A percentile compares a stretch with the other conserved stretches of the same genome.
These are phyloP conservation scores for zebrafish (Danio rerio) DNA, from an alignment of 2,113 vertebrate species.

Conservation along the genomic window GRCz12tu NC_133189.1:30703501-30704000, in stretches of 20 bases:
- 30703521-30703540: constrained; percentile 68
- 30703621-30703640: constrained; percentile 65
- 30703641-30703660: constrained; percentile 79
- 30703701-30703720: constrained; percentile 78
- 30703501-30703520: constrained; percentile 78
- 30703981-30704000: constrained; percentile 73
- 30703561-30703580: background rate
- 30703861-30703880: no score
- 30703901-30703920: constrained; percentile 79
- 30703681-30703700: constrained; percentile 82
- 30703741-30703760: constrained; percentile 76
- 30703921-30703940: constrained; percentile 79
- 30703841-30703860: background rate
- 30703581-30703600: background rate
- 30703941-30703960: constrained; percentile 75
- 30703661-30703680: constrained; percentile 78
- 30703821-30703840: background rate
- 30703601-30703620: constrained; percentile 75
- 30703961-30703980: constrained; percentile 77
- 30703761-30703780: constrained; percentile 79
- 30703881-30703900: constrained; percentile 70
- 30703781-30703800: background rate
- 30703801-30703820: background rate
- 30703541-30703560: background rate
- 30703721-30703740: constrained; percentile 71